A percentile compares a stretch with the other conserved stretches of the same genome.
Conservation (phyloP, 2,888 invertebrate genomes). For the Thymelicus sylvestris region DNA sequence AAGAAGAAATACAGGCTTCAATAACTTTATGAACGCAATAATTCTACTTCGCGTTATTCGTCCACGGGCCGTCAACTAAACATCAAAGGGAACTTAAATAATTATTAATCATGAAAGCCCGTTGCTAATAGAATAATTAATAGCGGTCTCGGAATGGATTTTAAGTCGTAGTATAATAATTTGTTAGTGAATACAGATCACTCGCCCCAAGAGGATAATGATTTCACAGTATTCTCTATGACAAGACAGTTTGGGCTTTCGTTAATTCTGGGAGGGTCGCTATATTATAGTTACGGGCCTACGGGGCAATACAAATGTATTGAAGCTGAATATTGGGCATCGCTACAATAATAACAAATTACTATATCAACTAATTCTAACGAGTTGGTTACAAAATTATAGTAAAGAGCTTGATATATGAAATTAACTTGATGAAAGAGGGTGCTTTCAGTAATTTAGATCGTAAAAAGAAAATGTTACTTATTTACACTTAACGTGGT, state of each 20-base stretch:
- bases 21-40: conserved; percentile 17
- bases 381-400: too few species aligned
- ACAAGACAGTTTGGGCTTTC: background rate
- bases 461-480: too few species aligned
- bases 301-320: background rate
- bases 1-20: conserved; percentile 7
- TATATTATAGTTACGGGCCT: background rate
- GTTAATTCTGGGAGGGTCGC: background rate
- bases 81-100: conserved; percentile 31
- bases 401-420: too few species aligned
- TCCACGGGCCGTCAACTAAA: conserved; percentile 24
- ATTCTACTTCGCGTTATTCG: conserved; percentile 17
- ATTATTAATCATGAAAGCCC: conserved; percentile 24
- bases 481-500: too few species aligned
- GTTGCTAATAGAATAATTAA: conserved; percentile 36
- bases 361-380: too few species aligned
- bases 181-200: conserved; percentile 26
- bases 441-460: too few species aligned
- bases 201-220: conserved; percentile 15
- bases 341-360: too few species aligned
- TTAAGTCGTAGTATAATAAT: conserved; percentile 26
- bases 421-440: too few species aligned
- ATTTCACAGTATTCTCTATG: conserved; percentile 18
- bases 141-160: conserved; percentile 28
- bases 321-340: background rate